Base-by-base conservation (phyloP, 2,888 invertebrate species). In the Choristoneura rosaceana region DNA sequence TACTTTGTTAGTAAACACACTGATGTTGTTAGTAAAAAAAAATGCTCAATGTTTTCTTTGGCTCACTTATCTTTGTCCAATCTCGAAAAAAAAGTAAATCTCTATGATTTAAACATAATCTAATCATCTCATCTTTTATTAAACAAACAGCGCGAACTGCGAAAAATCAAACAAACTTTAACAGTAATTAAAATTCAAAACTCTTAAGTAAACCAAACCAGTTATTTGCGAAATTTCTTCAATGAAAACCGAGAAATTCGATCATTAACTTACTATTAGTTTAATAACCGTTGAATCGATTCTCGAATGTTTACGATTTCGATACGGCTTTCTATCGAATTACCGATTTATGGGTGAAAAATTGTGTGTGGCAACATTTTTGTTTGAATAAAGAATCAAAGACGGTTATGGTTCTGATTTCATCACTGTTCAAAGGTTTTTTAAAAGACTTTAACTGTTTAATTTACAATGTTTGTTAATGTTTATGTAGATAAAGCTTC, bases 221-320 rank as follows among this genome's bases (percentile, higher is more conserved):
- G 47, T 38, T 47, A 10, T 38, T 59, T 60, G 45, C n/a, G 9
- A 38, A 60, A 60, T 50, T 17, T 17, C 47, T 25, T 41, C 34
- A 50, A 17, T 8, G 47, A 10, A 14, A 41, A n/a, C 14, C 59
- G 34, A 60, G 15, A 52, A 70, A 45, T 60, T 63, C 38, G 55
- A 55, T 71, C 41, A 71, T 62, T 52, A 62, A 62, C 65, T 59
- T 33, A 58, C 15, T 55, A 58, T 10, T 25, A 25, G 55, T 52
- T 62, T 71, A 67, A 71, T 63, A 67, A 15, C 67, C 66, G 67
- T 62, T 25, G 43, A 62, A 67, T 67, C 15, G 67, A 61, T 63
- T 38, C 9, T 55, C n/a, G 38, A 33, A 33, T 52, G 38, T 47
- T 71, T 67, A 71, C 4, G 15, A 58, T 58, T 71, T 67, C 58